Base-by-base conservation (phyloP, 2,797 vertebrate species). In the Picus viridis region DNA sequence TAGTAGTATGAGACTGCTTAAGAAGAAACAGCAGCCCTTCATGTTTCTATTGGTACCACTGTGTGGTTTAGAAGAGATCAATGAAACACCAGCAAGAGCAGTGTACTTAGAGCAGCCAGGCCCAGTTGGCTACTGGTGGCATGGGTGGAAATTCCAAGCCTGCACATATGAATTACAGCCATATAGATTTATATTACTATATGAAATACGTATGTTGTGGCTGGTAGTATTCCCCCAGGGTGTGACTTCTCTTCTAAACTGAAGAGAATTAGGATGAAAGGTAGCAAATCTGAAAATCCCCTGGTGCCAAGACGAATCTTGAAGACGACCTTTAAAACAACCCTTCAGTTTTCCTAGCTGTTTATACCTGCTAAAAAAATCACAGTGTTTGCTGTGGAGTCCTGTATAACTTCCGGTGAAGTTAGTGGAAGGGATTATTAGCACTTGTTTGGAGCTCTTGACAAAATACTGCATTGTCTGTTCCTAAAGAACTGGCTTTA, bases 141-240 rank as follows among this genome's bases (percentile, higher is more conserved):
- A 4, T 64, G 69, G 13, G 75, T 89, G 82, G 45, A 85, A 91
- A 77, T 80, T n/a, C 61, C 43, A 54, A 19, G 6, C 36, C 32
- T 88, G 39, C 49, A n/a, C 32, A 7, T 77, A 26, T 24, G 47
- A 18, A 24, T 27, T 70, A 30, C 17, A 69, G 41, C 23, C 34
- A 45, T 0, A 0, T 32, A 22, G 0, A 0, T 72, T 61, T 87
- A 24, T 77, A 23, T 85, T 74, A 26, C 32, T 65, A 0, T 54
- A 39, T 72, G 26, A 69, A 72, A 56, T 65, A 85, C 88, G 58
- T 72, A 49, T 2, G 0, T 47, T 68, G 47, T 78, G n/a, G 39
- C 41, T 86, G 59, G 43, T 79, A 59, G 7, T 81, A 6, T 86
- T 72, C 9, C 29, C 32, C 24, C 51, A 59, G 41, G 7, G 6